Base-by-base conservation (phyloP, 35 echinoderm and acorn worm genomes). In the Eucidaris tribuloides region DNA sequence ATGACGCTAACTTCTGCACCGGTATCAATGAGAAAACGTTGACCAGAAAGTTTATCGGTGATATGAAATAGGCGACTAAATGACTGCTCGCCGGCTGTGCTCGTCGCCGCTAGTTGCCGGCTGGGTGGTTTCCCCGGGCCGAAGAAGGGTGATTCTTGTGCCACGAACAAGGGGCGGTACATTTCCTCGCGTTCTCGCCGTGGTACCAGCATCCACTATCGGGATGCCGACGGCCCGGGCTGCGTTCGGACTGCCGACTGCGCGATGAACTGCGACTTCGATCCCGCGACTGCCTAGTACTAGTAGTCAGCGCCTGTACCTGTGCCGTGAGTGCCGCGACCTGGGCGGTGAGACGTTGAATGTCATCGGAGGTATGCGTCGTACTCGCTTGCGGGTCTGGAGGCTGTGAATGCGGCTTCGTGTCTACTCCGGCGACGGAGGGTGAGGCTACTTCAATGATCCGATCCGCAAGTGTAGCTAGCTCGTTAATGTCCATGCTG, bases 391-490 rank as follows among this genome's bases (percentile, higher is more conserved):
- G 9, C 9, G 48, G 9, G 48, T 9, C 48, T 52, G 48, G 48
- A n/a, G n/a, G n/a, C n/a, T n/a, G n/a, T n/a, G n/a, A n/a, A n/a
- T n/a, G n/a, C n/a, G n/a, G n/a, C n/a, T 52, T 52, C n/a, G 48
- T n/a, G 9, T 52, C 48, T n/a, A 52, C 48, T 9, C 48, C n/a
- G n/a, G 48, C 48, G n/a, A 52, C 48, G 9, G 79, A 28, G 49
- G 49, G 22, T 11, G 49, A 49, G 9, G 48, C 27, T 3, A 45
- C 58, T 25, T 88, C 76, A 19, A 88, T 33, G 5, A 88, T 88
- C 4, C 45, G 81, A 49, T 82, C 56, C 42, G 85, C 77, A 5
- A 82, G 46, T 7, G 49, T 20, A 5, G 85, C 76, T 31, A 68
- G 22, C 40, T 88, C 44, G 1, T 88, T 49, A 3, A 88, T 6